Conservation (phyloP, 1,140 invertebrate genomes). For the Drosophila kanapiae region DNA sequence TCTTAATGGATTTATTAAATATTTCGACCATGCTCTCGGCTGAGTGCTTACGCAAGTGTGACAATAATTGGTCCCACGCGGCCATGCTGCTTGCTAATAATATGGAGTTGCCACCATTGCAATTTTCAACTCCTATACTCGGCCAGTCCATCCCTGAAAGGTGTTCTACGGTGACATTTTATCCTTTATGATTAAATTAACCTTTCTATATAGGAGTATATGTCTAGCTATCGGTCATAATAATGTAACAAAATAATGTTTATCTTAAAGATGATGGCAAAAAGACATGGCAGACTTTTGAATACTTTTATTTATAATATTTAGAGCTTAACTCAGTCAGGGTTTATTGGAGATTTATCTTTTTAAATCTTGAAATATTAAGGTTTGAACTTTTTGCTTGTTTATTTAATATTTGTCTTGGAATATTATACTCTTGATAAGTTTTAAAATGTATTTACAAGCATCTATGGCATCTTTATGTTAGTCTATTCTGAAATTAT, state of each 20-base stretch:
- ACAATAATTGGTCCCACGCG: constrained; percentile 35
- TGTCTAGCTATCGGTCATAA: background rate
- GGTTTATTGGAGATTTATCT: too few relatives aligned
- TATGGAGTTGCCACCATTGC: constrained; percentile 46
- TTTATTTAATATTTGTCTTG: too few relatives aligned
- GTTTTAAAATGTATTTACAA: too few relatives aligned
- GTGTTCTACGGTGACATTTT: background rate
- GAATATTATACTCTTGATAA: too few relatives aligned
- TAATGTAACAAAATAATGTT: background rate
- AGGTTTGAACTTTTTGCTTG: too few relatives aligned
- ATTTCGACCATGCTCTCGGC: background rate
- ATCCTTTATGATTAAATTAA: background rate
- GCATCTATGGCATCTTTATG: too few relatives aligned
- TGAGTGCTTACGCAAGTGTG: constrained; percentile 18
- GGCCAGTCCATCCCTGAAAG: constrained; percentile 16
- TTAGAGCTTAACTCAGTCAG: too few relatives aligned
- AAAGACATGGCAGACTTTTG: too few relatives aligned
- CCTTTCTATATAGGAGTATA: too few relatives aligned
- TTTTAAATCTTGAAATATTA: too few relatives aligned
- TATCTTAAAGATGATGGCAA: background rate
- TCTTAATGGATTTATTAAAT: constrained; percentile 36
- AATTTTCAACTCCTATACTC: background rate
- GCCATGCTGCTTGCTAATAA: constrained; percentile 35
- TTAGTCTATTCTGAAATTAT: too few relatives aligned
- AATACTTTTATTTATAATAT: too few relatives aligned